These are phyloP conservation scores for Caiman crocodilus DNA, from an alignment of 2,797 vertebrate species.

Conservation along the genomic window DNA sequence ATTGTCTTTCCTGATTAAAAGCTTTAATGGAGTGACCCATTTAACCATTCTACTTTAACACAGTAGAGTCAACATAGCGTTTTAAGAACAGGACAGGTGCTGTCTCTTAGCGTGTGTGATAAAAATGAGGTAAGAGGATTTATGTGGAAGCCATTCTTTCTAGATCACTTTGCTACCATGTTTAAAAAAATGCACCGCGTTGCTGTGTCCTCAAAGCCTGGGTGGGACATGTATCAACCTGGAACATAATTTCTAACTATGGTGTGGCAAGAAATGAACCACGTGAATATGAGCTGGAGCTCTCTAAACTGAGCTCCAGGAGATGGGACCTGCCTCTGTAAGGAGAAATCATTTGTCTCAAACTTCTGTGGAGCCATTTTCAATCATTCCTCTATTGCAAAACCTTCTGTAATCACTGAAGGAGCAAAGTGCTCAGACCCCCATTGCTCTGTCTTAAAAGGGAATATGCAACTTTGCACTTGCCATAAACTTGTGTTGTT, in stretches of 20 bases:
- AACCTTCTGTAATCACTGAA: background rate
- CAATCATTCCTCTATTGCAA: background rate
- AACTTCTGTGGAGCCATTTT: background rate
- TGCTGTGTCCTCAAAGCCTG: background rate
- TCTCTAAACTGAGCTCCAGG: background rate
- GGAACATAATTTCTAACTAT: background rate
- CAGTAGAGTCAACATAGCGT: background rate
- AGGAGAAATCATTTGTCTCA: background rate
- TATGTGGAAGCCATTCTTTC: background rate
- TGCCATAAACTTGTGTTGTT: background rate
- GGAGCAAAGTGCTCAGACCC: background rate
- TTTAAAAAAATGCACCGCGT: background rate
- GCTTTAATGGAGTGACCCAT: background rate
- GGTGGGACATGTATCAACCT: background rate
- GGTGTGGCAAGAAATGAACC: background rate
- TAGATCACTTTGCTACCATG: background rate
- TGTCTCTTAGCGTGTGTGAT: background rate
- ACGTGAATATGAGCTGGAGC: background rate
- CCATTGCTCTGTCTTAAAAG: background rate
- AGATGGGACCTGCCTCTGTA: background rate
- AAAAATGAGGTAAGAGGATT: background rate
- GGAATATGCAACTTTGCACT: background rate
- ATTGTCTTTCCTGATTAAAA: background rate
- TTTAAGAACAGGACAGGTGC: rapidly evolving
- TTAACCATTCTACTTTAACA: background rate